A percentile compares a stretch with the other conserved stretches of the same genome.
Evolutionary conservation across 2,113 vertebrate species (phyloP).

Genomic region (Dromaius novaehollandiae): DNA sequence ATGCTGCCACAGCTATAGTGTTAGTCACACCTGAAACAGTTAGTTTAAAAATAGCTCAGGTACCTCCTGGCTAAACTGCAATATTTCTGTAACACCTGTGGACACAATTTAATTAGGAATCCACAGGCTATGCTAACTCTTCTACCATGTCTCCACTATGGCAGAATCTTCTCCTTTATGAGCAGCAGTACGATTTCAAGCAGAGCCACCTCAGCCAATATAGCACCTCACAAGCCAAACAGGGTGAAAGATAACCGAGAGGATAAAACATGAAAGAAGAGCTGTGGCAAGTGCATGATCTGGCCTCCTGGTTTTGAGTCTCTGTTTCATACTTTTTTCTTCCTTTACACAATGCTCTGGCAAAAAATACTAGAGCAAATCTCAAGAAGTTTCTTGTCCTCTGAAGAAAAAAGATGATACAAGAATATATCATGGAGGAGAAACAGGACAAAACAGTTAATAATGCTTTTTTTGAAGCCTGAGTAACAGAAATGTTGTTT

Average conservation of each 20-base stretch:
- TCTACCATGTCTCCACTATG: not conserved
- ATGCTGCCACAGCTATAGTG: not conserved
- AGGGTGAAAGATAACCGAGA: not conserved
- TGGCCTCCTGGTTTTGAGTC: not conserved
- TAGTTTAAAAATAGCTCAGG: not conserved
- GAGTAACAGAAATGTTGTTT: not conserved
- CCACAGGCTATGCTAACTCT: not conserved
- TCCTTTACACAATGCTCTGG: not conserved
- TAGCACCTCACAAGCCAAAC: not conserved
- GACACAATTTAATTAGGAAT: not conserved
- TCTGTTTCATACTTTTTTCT: not conserved
- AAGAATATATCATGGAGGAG: not conserved
- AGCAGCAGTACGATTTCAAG: not conserved
- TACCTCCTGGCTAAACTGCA: not conserved
- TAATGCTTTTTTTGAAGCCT: not conserved
- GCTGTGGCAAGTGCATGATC: not conserved
- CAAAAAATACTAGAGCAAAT: not conserved
- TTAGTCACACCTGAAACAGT: not conserved
- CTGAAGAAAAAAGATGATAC: not conserved
- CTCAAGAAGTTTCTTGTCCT: not conserved
- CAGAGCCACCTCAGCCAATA: not conserved
- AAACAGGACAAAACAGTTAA: not conserved
- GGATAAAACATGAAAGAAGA: not conserved
- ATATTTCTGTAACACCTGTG: not conserved
- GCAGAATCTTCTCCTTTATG: not conserved